Conservation (phyloP, 2,797 vertebrate genomes). For the Melanotaenia maccullochi region DNA sequence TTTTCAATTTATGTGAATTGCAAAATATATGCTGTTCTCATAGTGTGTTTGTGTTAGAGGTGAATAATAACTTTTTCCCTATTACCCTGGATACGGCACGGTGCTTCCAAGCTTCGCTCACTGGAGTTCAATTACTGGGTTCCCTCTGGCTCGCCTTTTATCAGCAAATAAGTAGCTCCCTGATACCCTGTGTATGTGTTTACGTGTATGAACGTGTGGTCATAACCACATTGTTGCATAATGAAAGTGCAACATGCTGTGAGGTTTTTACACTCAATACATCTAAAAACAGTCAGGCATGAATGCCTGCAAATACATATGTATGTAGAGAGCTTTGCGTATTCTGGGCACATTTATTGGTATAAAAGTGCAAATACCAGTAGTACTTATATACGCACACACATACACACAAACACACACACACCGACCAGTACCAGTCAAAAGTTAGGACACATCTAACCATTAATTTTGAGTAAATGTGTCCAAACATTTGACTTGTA, state of each 20-base stretch:
- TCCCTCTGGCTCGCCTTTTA: constrained; percentile 76
- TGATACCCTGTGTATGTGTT: constrained; percentile 41
- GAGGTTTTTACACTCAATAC: constrained; percentile 26
- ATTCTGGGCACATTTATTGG: background rate
- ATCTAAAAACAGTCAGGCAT: constrained; percentile 33
- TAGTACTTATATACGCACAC: constrained; percentile 8
- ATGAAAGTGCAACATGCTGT: constrained; percentile 30
- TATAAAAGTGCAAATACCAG: constrained; percentile 12
- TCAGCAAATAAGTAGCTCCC: constrained; percentile 69
- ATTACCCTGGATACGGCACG: constrained; percentile 69
- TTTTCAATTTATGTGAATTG: constrained; percentile 29
- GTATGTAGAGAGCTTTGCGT: constrained; percentile 16
- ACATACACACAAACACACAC: background rate
- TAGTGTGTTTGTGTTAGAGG: constrained; percentile 53
- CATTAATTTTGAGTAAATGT: too few species aligned
- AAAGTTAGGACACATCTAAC: background rate
- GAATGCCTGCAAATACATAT: constrained; percentile 9
- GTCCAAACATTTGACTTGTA: background rate
- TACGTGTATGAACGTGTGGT: constrained; percentile 33
- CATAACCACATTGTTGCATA: constrained; percentile 33
- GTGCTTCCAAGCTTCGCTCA: constrained; percentile 68
- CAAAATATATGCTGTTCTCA: constrained; percentile 24
- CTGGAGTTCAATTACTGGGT: constrained; percentile 78
- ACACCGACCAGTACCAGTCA: constrained; percentile 13
- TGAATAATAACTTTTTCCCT: constrained; percentile 75